phyloP scores from a whole-genome alignment of 2,797 vertebrate species.

The Lerista edwardsae region DNA sequence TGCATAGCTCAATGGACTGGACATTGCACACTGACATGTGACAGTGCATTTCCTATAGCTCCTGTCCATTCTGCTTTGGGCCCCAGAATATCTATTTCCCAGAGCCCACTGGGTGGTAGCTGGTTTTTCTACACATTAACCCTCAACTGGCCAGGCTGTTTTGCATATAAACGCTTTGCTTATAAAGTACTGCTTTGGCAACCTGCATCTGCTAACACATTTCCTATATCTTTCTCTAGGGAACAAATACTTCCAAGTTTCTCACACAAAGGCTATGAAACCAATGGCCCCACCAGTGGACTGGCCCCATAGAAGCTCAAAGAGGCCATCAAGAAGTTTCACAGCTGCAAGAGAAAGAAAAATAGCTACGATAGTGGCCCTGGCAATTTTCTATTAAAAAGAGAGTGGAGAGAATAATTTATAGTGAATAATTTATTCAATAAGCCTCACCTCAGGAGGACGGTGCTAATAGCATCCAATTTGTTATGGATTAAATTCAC shows the following conservation, averaged over 20 bases:
- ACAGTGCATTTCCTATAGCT: too few species aligned
- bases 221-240: background rate
- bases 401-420: constrained; percentile 20
- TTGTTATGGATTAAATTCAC: background rate
- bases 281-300: background rate
- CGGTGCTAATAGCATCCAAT: background rate
- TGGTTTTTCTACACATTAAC: too few species aligned
- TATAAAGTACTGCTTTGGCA: too few species aligned
- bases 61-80: too few species aligned
- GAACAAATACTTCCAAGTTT: background rate
- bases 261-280: background rate
- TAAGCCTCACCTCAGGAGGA: background rate
- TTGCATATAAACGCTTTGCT: too few species aligned
- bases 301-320: background rate
- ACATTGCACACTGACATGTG: too few species aligned
- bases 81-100: too few species aligned
- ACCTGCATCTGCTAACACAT: background rate
- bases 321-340: background rate
- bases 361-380: background rate
- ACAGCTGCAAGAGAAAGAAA: background rate
- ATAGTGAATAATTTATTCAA: constrained; percentile 11
- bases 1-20: too few species aligned
- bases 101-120: too few species aligned
- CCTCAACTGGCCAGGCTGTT: too few species aligned
- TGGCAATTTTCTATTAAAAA: constrained; percentile 1